phyloP scores from a whole-genome alignment of 2,797 vertebrate genomes.

The Halcyon chelicuti region DNA sequence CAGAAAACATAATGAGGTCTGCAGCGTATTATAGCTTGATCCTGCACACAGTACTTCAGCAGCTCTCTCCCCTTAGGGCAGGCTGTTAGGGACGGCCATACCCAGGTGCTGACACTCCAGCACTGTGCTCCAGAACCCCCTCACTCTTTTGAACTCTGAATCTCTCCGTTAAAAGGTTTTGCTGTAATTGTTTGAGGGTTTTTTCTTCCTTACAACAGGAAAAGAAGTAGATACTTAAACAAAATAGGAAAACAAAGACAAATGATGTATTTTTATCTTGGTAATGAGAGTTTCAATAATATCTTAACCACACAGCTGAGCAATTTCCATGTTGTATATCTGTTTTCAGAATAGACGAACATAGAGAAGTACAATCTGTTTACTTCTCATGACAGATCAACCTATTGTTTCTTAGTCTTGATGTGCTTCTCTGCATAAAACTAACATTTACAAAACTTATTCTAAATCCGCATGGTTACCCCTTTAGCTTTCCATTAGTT shows the following conservation, averaged over 20 bases:
- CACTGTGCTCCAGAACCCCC: not conserved
- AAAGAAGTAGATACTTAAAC: not conserved
- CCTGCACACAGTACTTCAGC: not conserved
- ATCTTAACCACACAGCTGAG: not conserved
- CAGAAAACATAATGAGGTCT: not conserved
- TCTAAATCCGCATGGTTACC: not conserved
- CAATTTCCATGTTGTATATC: not conserved
- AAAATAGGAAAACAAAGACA: not conserved
- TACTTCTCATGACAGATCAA: not conserved
- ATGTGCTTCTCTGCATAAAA: not conserved
- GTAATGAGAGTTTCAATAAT: not conserved
- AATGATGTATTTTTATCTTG: not conserved
- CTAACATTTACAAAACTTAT: not conserved
- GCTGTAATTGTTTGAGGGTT: not conserved
- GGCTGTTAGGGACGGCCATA: fast-evolving
- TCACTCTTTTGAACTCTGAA: not conserved
- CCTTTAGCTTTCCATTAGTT: not conserved
- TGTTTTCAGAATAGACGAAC: not conserved
- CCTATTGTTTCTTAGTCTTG: not conserved
- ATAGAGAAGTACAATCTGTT: not conserved
- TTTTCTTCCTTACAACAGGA: not conserved
- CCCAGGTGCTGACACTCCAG: fast-evolving
- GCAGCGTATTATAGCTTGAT: not conserved
- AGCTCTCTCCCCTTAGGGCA: not conserved
- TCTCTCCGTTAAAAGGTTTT: not conserved